phyloP scores from a whole-genome alignment of 2,113 vertebrate species.

The Tyrannus savana region DNA sequence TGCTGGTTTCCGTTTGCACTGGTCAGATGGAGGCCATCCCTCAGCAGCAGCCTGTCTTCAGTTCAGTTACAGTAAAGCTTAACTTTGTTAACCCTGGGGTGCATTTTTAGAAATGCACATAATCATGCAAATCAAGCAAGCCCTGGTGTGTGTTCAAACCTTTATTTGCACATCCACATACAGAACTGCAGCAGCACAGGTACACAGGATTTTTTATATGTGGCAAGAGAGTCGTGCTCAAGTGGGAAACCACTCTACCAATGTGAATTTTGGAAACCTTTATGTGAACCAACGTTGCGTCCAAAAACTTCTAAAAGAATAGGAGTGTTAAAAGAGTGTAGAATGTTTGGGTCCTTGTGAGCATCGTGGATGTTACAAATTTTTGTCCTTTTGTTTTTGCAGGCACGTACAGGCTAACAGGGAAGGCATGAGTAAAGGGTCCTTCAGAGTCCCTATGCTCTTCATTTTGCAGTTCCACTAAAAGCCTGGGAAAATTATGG shows the following conservation, averaged over 20 bases:
- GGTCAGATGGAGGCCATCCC: not conserved
- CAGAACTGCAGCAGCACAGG: not conserved
- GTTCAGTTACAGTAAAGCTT: not conserved
- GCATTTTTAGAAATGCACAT: not conserved
- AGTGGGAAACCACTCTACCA: not conserved
- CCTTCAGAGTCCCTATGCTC: not conserved
- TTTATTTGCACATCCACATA: not conserved
- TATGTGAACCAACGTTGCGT: not conserved
- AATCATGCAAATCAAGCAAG: not conserved
- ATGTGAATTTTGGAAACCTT: not conserved
- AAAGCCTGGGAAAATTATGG: not conserved
- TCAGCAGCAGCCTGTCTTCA: not conserved
- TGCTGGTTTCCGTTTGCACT: not conserved
- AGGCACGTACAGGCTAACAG: not conserved
- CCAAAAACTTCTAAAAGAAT: not conserved
- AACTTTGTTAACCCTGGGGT: not conserved
- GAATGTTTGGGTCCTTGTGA: not conserved
- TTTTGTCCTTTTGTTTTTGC: not conserved
- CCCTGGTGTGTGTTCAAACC: not conserved
- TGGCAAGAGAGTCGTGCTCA: not conserved
- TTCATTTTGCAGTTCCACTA: not conserved
- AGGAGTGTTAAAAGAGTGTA: not conserved
- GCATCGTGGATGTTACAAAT: rapidly evolving
- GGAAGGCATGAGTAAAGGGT: not conserved
- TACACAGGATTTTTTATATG: not conserved